These are phyloP conservation scores for Hedya salicella DNA, from an alignment of 2,888 invertebrate species.

Conservation along the genomic window DNA sequence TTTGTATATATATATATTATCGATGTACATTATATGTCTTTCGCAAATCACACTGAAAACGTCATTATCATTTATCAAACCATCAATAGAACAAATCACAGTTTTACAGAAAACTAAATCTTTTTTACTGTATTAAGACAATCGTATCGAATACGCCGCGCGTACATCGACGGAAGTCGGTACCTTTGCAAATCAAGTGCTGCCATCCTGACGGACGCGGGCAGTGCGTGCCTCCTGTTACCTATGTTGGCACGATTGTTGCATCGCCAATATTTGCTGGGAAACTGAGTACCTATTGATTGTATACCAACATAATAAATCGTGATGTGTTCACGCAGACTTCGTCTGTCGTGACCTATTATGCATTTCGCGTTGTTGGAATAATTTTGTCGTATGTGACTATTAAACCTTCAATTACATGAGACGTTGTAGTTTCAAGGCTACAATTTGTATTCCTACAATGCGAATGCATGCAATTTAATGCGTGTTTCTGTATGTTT, in stretches of 20 bases:
- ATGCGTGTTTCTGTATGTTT: slow-evolving; percentile 36
- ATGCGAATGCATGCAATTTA: slow-evolving; percentile 28
- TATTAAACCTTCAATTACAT: slow-evolving; percentile 9
- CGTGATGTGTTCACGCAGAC: slow-evolving; percentile 70
- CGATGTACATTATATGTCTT: not conserved
- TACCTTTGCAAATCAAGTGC: slow-evolving; percentile 61
- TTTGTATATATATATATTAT: no score
- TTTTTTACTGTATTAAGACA: slow-evolving; percentile 14
- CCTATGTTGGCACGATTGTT: slow-evolving; percentile 56
- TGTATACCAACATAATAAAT: slow-evolving; percentile 43
- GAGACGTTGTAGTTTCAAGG: slow-evolving; percentile 16
- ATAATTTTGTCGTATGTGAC: slow-evolving; percentile 50
- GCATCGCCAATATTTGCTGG: slow-evolving; percentile 58
- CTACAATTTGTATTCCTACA: slow-evolving; percentile 33
- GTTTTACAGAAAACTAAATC: not conserved
- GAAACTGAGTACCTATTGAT: slow-evolving; percentile 53
- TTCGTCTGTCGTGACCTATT: slow-evolving; percentile 62
- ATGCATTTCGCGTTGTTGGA: slow-evolving; percentile 50
- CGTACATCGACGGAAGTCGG: slow-evolving; percentile 73
- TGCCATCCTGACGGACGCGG: slow-evolving; percentile 56
- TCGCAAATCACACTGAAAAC: not conserved
- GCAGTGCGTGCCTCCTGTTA: slow-evolving; percentile 56
- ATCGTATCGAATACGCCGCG: slow-evolving; percentile 54
- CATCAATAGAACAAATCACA: not conserved
- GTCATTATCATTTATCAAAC: not conserved